These are phyloP conservation scores for Mycteria americana DNA, from an alignment of 2,797 vertebrate species.

Conservation along the genomic window DNA sequence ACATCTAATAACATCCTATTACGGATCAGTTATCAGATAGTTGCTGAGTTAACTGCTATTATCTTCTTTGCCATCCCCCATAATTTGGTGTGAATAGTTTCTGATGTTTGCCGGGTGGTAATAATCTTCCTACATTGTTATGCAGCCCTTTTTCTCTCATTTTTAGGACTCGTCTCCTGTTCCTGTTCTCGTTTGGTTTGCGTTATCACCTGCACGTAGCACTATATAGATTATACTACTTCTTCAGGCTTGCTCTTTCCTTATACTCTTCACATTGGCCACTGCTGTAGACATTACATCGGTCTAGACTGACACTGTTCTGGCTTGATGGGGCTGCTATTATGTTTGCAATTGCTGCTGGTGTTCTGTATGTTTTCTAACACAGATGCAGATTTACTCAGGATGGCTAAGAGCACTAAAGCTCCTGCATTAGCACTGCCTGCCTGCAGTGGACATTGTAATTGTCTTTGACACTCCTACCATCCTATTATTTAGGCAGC, in stretches of 20 bases:
- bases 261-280: background rate
- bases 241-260: background rate
- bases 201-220: background rate
- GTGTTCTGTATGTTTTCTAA: background rate
- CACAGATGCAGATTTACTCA: background rate
- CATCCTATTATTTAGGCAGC: background rate
- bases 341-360: background rate
- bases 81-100: slow-evolving; percentile 35
- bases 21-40: slow-evolving; percentile 51
- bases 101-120: background rate
- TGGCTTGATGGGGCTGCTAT: background rate
- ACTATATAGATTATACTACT: background rate
- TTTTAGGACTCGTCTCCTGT: background rate
- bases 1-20: slow-evolving; percentile 46
- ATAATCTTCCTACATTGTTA: slow-evolving; percentile 12
- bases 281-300: background rate
- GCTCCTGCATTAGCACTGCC: background rate
- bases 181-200: background rate
- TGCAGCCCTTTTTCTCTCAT: background rate
- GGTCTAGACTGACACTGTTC: background rate
- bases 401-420: background rate
- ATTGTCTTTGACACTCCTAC: background rate
- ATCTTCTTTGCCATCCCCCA: slow-evolving; percentile 32
- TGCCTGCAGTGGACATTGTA: background rate
- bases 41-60: slow-evolving; percentile 59